Evolutionary conservation across 2,888 invertebrate genomes (phyloP).

Genomic region (Galerucella nymphaeae): DNA sequence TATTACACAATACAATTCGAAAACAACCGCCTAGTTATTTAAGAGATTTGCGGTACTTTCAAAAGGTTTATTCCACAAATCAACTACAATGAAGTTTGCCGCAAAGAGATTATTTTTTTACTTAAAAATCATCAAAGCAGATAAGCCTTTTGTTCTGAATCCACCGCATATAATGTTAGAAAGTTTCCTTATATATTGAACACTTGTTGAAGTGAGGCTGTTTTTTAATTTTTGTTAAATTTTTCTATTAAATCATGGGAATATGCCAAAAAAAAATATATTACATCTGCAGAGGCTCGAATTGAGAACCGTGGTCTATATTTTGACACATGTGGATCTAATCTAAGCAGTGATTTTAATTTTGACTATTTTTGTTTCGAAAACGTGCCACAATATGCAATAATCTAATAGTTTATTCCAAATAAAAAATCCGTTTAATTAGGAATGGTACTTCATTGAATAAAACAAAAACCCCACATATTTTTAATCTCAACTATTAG

Average conservation of each 20-base stretch:
- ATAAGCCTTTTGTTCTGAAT: slow-evolving; percentile 16
- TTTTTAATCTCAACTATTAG: slow-evolving; percentile 31
- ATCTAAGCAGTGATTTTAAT: too few relatives aligned
- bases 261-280: too few relatives aligned
- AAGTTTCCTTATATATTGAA: slow-evolving; percentile 18
- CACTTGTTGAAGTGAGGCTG: neutral
- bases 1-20: slow-evolving; percentile 14
- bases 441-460: slow-evolving; percentile 11
- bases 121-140: slow-evolving; percentile 16
- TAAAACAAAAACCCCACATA: slow-evolving; percentile 17
- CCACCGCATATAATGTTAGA: slow-evolving; percentile 50
- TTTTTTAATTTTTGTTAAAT: neutral
- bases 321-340: too few relatives aligned
- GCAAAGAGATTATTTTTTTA: slow-evolving; percentile 21
- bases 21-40: slow-evolving; percentile 12
- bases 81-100: slow-evolving; percentile 5
- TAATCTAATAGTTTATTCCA: too few relatives aligned
- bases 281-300: too few relatives aligned
- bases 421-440: too few relatives aligned
- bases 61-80: slow-evolving; percentile 3
- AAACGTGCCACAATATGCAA: too few relatives aligned
- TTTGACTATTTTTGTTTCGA: too few relatives aligned
- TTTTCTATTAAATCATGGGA: neutral
- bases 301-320: too few relatives aligned
- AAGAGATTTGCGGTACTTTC: slow-evolving; percentile 1